Base-by-base conservation (phyloP, 2,113 vertebrate genomes). In the Corynorhinus townsendii region DNA sequence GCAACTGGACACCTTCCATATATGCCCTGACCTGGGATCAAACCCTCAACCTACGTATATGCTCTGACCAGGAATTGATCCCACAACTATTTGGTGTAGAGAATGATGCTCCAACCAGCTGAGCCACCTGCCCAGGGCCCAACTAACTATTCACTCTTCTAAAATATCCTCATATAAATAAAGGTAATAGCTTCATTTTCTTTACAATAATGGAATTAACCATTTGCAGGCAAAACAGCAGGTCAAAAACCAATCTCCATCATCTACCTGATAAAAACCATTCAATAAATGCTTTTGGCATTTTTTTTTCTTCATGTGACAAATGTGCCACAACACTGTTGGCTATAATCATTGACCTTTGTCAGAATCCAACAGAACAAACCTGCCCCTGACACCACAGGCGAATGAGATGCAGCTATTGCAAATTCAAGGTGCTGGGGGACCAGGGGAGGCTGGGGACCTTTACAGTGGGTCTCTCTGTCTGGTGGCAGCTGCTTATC, bases 111-210 rank as follows among this genome's bases (percentile, higher is more conserved):
- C 33, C 33, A 68, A 66, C 62, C 28, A 33, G 12, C 12, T 66
- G 28, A 66, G 5, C 28, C 62, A 66, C 30, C 30, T 33, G 30
- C 11, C 30, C 62, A 33, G 62, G 64, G 14, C n/a, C 77, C 26
- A 62, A 11, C 16, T 68, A 62, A 11, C 16, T 68, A 19, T 47
- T 96, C 45, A 75, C 59, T 92, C 64, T 68, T 68, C 30, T n/a
- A 90, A 96, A 97, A 96, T 89, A 93, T 40, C 10, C 75, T 93
- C 76, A 64, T 81, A 75, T 85, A 97, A 95, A 93, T 95, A 90
- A 88, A 35, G 92, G 69, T 95, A 96, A 96, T 86, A 84, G 93
- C 49, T 89, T 94, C 59, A 86, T 93, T 95, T 96, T 91, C 73
- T 89, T 93, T 86, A 38, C 0, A 9, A 76, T 92, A 96, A 97